phyloP scores from a whole-genome alignment of 2,797 vertebrate species.

The Propithecus perrieri region DNA sequence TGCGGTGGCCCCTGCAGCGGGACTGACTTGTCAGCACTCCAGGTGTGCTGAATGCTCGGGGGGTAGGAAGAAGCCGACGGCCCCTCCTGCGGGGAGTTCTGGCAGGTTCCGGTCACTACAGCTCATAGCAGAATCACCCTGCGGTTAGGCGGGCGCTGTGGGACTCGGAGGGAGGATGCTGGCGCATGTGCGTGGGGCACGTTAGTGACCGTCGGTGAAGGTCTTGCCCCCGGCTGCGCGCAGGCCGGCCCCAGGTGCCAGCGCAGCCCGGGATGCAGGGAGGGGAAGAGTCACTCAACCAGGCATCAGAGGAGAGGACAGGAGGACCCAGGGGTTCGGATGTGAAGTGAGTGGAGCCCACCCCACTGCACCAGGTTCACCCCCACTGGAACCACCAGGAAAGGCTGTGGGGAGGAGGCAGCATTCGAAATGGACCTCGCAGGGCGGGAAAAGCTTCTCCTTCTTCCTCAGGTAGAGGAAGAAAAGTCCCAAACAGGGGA shows the following conservation, averaged over 20 bases:
- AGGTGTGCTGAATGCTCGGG: accelerated
- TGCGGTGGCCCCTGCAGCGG: neutral
- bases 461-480: neutral
- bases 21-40: neutral
- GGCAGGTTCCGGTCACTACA: neutral
- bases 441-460: neutral
- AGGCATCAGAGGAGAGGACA: neutral
- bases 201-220: accelerated
- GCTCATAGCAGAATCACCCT: neutral
- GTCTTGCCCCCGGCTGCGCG: neutral
- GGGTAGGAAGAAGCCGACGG: neutral
- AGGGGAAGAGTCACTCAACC: neutral
- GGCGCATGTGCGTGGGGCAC: accelerated
- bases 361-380: accelerated
- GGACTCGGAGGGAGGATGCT: too few species aligned
- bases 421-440: neutral
- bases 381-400: neutral
- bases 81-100: neutral
- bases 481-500: neutral
- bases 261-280: too few species aligned
- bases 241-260: neutral
- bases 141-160: accelerated
- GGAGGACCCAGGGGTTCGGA: too few species aligned
- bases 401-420: neutral
- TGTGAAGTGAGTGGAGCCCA: neutral